phyloP scores from a whole-genome alignment of 2,797 vertebrate species.

The Philypnodon macrostomus region DNA sequence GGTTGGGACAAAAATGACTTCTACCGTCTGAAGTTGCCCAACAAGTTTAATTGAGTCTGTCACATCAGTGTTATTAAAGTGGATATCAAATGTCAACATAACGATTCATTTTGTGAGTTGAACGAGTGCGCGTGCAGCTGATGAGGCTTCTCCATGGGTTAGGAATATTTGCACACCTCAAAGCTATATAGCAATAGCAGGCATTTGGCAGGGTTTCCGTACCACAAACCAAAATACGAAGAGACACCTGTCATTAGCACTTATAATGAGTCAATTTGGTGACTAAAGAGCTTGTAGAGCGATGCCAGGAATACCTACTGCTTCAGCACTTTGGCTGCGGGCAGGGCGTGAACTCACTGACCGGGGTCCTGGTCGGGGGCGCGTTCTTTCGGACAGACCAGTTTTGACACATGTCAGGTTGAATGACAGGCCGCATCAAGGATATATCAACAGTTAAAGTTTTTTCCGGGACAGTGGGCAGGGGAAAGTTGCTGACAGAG shows the following conservation, averaged over 20 bases:
- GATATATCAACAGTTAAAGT: conserved; percentile 43
- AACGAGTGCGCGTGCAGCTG: conserved; percentile 26
- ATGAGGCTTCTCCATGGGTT: conserved; percentile 25
- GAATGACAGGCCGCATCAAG: conserved; percentile 32
- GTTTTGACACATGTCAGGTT: conserved; percentile 53
- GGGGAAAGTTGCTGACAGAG: conserved; percentile 2
- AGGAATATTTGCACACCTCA: conserved; percentile 25
- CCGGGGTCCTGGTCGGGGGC: conserved; percentile 11
- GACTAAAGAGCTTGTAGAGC: conserved; percentile 41
- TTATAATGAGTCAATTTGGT: conserved; percentile 51
- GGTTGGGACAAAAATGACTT: conserved; percentile 54
- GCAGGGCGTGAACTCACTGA: conserved; percentile 16
- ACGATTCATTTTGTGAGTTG: conserved; percentile 53
- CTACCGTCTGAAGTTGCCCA: conserved; percentile 45
- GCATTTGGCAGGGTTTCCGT: conserved; percentile 39
- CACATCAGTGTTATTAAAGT: conserved; percentile 60
- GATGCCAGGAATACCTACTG: conserved; percentile 22
- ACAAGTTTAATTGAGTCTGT: conserved; percentile 64
- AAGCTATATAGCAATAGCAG: conserved; percentile 17
- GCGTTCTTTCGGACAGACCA: conserved; percentile 27
- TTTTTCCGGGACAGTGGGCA: conserved; percentile 1
- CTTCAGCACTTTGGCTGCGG: conserved; percentile 29
- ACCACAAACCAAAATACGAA: conserved; percentile 44
- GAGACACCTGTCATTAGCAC: conserved; percentile 63
- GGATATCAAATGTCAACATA: conserved; percentile 59